Evolutionary conservation across 2,888 invertebrate genomes (phyloP).

Genomic region (Salticus scenicus): DNA sequence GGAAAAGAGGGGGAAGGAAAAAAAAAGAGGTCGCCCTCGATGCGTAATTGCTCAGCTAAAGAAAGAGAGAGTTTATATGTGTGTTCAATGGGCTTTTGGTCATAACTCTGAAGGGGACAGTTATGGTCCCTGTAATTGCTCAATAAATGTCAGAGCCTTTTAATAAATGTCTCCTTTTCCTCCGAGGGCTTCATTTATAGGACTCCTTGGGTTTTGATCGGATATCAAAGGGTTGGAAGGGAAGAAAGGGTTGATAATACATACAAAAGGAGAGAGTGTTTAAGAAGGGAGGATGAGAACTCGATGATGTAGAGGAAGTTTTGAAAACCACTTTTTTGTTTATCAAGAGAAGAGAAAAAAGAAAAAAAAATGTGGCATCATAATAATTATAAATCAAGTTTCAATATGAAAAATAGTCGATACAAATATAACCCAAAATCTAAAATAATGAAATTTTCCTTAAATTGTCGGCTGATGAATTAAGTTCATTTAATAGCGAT

Average conservation of each 20-base stretch:
- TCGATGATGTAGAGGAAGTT: background rate
- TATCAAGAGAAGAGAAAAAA: no score
- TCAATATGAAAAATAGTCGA: no score
- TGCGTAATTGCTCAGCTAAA: slow-evolving; percentile 42
- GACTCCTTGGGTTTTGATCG: slow-evolving; percentile 58
- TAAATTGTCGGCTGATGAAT: no score
- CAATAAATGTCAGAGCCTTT: slow-evolving; percentile 70
- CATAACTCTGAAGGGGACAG: slow-evolving; percentile 66
- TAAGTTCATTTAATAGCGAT: no score
- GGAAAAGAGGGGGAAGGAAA: slow-evolving; percentile 31
- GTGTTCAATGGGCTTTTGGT: slow-evolving; percentile 64
- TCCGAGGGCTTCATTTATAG: slow-evolving; percentile 66
- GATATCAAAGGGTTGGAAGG: background rate
- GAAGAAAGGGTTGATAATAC: slow-evolving; percentile 13
- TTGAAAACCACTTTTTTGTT: no score
- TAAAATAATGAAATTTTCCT: no score
- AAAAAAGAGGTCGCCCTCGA: slow-evolving; percentile 26
- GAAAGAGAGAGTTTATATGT: slow-evolving; percentile 61
- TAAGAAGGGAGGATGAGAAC: background rate
- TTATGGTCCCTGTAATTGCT: slow-evolving; percentile 70
- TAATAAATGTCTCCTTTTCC: slow-evolving; percentile 69
- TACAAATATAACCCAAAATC: no score
- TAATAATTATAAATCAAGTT: no score
- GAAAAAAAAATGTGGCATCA: no score
- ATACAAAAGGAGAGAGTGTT: background rate